Base-by-base conservation (phyloP, 1,140 invertebrate species). In the Drosophila orosa region DNA sequence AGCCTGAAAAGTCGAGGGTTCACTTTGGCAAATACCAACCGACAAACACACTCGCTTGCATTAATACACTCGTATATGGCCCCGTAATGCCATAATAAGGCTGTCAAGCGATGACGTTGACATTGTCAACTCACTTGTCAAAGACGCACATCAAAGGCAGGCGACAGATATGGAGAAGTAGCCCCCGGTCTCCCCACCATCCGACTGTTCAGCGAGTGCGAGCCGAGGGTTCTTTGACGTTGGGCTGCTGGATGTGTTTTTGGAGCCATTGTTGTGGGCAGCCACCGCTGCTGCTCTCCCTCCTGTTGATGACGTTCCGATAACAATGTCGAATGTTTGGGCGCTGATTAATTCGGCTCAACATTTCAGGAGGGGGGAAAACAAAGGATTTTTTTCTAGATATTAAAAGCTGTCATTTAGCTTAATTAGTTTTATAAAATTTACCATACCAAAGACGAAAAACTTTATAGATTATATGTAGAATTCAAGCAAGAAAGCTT, bases 61-160 rank as follows among this genome's bases (percentile, higher is more conserved):
- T 45, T 45, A 33, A 55, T 65, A 59, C 33, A 54, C 22, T 29
- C 10, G 17, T 69, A 54, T 67, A 27, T 35, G 60, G 66, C 17
- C 65, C 47, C 71, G 69, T 80, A 85, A 85, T 74, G 68, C 82
- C 82, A 87, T 90, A 90, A 90, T 91, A 91, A 91, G 81, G 82
- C 85, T 90, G 90, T 91, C 90, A 91, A 80, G 82, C 76, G 72
- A 75, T 91, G 85, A 91, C 86, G 83, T 86, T 86, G 89, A 91
- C 90, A 86, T 91, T 90, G 87, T 90, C 87, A 90, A 90, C 82
- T 90, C 82, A 90, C 82, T 90, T 90, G 87, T 90, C 87, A 90
- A 90, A 90, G 83, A 76, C 74, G 71, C 86, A 90, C 87, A 90
- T 90, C 87, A 90, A 90, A 90, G 83, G 65, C 87, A 90, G 86